These are phyloP conservation scores for Ceratina japonica DNA, from an alignment of 1,140 invertebrate species.

Conservation along the genomic window DNA sequence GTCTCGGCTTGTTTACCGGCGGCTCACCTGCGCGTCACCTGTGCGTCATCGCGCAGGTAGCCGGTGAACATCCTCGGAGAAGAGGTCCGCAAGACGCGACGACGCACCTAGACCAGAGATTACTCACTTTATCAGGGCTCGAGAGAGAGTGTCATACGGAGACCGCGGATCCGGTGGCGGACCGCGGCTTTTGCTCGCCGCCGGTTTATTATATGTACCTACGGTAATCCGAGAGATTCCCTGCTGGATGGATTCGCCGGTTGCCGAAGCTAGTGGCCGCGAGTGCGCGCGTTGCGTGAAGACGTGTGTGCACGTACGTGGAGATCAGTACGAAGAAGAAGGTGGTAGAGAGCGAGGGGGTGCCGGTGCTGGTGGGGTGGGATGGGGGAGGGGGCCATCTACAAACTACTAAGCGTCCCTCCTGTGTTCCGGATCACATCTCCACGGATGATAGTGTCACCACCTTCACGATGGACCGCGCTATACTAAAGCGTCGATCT, in stretches of 20 bases:
- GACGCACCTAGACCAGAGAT: neutral
- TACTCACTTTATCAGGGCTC: conserved; percentile 70
- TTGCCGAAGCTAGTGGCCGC: conserved; percentile 11
- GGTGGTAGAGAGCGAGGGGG: conserved; percentile 43
- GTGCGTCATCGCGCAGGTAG: conserved; percentile 58
- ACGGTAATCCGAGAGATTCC: conserved; percentile 18
- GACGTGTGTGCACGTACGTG: conserved; percentile 6
- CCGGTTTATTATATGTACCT: neutral
- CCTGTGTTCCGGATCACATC: conserved; percentile 75
- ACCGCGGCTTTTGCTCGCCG: neutral
- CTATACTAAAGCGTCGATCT: too few species aligned
- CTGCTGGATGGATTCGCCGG: conserved; percentile 27
- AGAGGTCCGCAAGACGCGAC: conserved; percentile 2
- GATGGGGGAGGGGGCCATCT: conserved; percentile 68
- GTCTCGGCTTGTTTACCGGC: conserved; percentile 42
- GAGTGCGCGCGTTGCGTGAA: conserved; percentile 4
- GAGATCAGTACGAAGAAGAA: conserved; percentile 27
- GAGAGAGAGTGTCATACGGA: conserved; percentile 51
- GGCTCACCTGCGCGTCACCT: conserved; percentile 60
- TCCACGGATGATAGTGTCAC: conserved; percentile 72
- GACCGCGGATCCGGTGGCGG: neutral
- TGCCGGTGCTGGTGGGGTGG: conserved; percentile 46
- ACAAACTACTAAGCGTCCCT: conserved; percentile 77
- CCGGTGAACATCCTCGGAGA: conserved; percentile 35
- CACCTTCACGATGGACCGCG: conserved; percentile 62